Percentiles rank a stretch among this genome's conserved stretches.
Evolutionary conservation across 2,113 vertebrate species (phyloP).

Genomic region (Burhinus oedicnemus): DNA sequence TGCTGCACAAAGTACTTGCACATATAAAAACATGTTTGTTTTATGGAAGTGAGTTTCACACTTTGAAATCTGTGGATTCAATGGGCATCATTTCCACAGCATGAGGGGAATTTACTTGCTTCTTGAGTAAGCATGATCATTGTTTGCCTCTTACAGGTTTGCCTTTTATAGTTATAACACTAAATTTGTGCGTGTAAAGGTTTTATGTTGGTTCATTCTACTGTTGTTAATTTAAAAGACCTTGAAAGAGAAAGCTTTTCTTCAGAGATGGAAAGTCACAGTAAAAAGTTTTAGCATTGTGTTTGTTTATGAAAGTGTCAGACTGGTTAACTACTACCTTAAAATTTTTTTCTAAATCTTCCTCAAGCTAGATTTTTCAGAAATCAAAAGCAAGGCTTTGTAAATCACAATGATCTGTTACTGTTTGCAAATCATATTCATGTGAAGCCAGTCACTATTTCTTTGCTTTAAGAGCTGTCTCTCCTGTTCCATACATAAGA

Average conservation of each 20-base stretch:
- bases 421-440: background rate
- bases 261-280: background rate
- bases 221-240: background rate
- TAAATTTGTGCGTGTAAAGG: background rate
- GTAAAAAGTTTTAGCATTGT: background rate
- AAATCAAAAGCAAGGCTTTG: background rate
- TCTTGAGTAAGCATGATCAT: background rate
- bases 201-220: background rate
- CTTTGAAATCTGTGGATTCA: background rate
- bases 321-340: background rate
- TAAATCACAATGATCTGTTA: background rate
- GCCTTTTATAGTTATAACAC: background rate
- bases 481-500: background rate
- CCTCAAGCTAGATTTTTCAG: background rate
- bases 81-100: background rate
- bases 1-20: background rate
- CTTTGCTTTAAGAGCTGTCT: background rate
- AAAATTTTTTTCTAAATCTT: background rate
- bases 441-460: background rate
- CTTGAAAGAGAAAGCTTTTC: background rate
- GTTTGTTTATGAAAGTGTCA: background rate
- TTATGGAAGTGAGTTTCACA: background rate
- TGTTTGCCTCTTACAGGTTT: background rate
- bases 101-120: background rate
- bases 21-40: rapidly evolving